Base-by-base conservation (phyloP, 2,113 vertebrate species). In the Crypturellus undulatus region DNA sequence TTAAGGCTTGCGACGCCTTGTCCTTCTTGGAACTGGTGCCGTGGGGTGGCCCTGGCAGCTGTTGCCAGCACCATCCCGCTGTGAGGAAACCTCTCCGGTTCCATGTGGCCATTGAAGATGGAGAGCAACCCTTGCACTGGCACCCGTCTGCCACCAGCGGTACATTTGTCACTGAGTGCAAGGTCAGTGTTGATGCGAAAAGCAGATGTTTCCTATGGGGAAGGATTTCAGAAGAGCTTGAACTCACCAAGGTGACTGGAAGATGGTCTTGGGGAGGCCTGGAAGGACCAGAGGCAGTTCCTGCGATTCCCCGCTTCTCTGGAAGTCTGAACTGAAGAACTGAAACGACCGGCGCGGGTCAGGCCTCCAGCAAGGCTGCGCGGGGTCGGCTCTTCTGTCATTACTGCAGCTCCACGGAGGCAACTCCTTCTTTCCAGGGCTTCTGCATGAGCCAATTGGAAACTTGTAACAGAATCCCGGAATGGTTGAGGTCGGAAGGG, bases 311-410 rank as follows among this genome's bases (percentile, higher is more conserved):
- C 62, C 4, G 0, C 51, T 43, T 6, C 12, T 60, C 36, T 49
- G 60, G 69, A 40, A 78, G 5, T 5, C 4, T 77, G 84, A 13
- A 54, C 30, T 76, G 10, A 12, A 19, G 49, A 49, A 49, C 43
- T 0, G 4, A 2, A 0, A 0, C 20, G 1, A 1, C 49, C 56
- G 24, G 3, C 5, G 6, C 58, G n/a, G 63, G 34, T 2, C 2
- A 51, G 11, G 25, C 67, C 9, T 42, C 14, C 32, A 8, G 64
- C 34, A 38, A 36, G 26, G 38, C 1, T 1, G 0, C 2, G 22
- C 63, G 21, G 43, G 42, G 16, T 0, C 6, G 6, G 14, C 62
- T 16, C 25, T 2, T 8, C 49, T 63, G 10, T 22, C 11, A 11
- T 49, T 49, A 10, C 10, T 68, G 71, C 72, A 34, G 16, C 25